Conservation (phyloP, 2,113 vertebrate genomes). For the Burhinus bistriatus region DNA sequence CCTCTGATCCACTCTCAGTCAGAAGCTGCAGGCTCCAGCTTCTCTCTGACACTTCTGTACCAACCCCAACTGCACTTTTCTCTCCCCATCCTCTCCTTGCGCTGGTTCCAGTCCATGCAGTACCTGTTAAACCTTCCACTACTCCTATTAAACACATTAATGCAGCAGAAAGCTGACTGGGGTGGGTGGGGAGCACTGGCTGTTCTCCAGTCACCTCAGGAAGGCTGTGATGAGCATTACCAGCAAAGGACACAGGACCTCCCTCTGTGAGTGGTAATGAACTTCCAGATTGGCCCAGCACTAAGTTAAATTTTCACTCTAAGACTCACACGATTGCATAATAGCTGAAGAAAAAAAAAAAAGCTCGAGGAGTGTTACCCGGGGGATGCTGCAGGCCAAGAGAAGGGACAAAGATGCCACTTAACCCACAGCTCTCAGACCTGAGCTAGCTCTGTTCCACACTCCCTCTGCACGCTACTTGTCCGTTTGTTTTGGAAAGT, state of each 20-base stretch:
- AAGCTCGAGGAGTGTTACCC: accelerated
- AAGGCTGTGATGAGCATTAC: background rate
- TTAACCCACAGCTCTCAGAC: background rate
- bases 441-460: background rate
- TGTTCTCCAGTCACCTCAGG: background rate
- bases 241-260: background rate
- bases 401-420: background rate
- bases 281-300: background rate
- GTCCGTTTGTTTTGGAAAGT: background rate
- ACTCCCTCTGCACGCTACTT: background rate
- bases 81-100: background rate
- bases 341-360: background rate
- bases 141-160: background rate
- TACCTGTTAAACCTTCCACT: background rate
- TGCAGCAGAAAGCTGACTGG: background rate
- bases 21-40: background rate
- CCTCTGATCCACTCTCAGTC: background rate
- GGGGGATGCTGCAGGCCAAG: background rate
- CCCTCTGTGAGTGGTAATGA: background rate
- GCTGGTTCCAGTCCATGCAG: background rate
- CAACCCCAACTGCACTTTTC: background rate
- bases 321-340: background rate
- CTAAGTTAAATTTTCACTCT: background rate
- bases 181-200: background rate
- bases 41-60: background rate